A percentile compares a stretch with the other conserved stretches of the same genome.
Evolutionary conservation across 2,888 invertebrate genomes (phyloP).

Genomic region (Pollenia labialis): DNA sequence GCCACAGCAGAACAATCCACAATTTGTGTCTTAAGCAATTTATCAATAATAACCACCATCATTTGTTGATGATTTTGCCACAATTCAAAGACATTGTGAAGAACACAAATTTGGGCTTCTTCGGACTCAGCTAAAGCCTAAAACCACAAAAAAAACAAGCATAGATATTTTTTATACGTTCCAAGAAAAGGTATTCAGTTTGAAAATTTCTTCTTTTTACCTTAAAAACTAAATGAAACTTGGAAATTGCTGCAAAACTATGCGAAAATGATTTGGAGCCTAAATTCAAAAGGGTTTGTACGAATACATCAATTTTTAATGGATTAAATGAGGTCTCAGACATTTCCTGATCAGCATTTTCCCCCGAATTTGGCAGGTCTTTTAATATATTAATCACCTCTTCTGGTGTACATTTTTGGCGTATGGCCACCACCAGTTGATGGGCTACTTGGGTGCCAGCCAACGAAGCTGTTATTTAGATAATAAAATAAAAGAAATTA

Average conservation of each 20-base stretch:
- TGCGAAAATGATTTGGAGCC: slow-evolving; percentile 99
- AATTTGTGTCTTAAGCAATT: slow-evolving; percentile 98
- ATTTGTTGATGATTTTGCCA: slow-evolving; percentile 99
- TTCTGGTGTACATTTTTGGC: slow-evolving; percentile 95
- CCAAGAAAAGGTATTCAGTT: not conserved
- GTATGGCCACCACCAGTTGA: slow-evolving; percentile 93
- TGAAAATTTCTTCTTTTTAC: slow-evolving; percentile 84
- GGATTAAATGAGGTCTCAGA: slow-evolving; percentile 93
- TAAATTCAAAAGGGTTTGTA: slow-evolving; percentile 96
- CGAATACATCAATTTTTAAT: slow-evolving; percentile 97
- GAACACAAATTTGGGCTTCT: slow-evolving; percentile 96
- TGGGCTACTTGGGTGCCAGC: slow-evolving; percentile 94
- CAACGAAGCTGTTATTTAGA: slow-evolving; percentile 86
- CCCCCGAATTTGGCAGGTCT: slow-evolving; percentile 92
- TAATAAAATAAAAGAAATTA: slow-evolving; percentile 46
- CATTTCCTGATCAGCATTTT: slow-evolving; percentile 85
- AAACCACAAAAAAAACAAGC: not conserved
- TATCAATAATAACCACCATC: slow-evolving; percentile 98
- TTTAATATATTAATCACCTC: slow-evolving; percentile 94
- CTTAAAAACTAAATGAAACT: slow-evolving; percentile 96
- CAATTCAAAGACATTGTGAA: slow-evolving; percentile 96
- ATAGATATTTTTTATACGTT: not conserved
- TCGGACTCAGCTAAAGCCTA: slow-evolving; percentile 96
- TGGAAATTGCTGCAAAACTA: slow-evolving; percentile 99
- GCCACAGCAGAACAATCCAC: slow-evolving; percentile 98